A percentile compares a stretch with the other conserved stretches of the same genome.
These are phyloP conservation scores for Amblyopsis hoosieri DNA, from an alignment of 2,797 vertebrate species.

Conservation along the genomic window DNA sequence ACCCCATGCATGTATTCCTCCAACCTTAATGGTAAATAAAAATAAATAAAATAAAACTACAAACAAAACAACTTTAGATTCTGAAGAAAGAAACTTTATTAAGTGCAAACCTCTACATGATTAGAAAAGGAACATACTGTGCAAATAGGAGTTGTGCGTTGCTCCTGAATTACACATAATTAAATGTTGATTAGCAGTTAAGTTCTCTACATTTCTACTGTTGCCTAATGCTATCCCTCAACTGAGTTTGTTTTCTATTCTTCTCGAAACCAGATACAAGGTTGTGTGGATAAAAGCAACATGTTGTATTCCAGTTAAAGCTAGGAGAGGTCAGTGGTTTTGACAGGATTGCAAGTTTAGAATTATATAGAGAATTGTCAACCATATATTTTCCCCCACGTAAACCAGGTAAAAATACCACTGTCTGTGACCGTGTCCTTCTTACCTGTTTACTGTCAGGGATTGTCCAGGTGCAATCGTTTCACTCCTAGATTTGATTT, in stretches of 20 bases:
- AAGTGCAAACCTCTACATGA: constrained; percentile 75
- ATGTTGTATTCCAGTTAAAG: constrained; percentile 13
- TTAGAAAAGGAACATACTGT: constrained; percentile 62
- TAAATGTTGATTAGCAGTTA: constrained; percentile 43
- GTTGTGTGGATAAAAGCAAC: constrained; percentile 24
- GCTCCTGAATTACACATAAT: constrained; percentile 58
- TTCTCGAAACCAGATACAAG: constrained; percentile 26
- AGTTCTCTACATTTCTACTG: constrained; percentile 34
- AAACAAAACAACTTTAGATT: constrained; percentile 40
- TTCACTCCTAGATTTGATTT: constrained; percentile 29
- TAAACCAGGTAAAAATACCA: not conserved
- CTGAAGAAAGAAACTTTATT: constrained; percentile 75
- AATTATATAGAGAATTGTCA: not conserved
- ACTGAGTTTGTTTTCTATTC: constrained; percentile 23
- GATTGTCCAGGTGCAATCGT: not conserved
- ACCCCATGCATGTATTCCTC: constrained; percentile 53
- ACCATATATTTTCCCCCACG: not conserved
- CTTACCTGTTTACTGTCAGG: too few relatives aligned
- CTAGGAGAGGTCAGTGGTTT: constrained; percentile 36
- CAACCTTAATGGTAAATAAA: constrained; percentile 54
- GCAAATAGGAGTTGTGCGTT: constrained; percentile 44
- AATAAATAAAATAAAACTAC: constrained; percentile 43
- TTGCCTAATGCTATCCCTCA: constrained; percentile 29
- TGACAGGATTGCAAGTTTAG: not conserved
- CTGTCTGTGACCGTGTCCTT: not conserved